A percentile compares a stretch with the other conserved stretches of the same genome.
Evolutionary conservation across 2,888 invertebrate genomes (phyloP).

Genomic region (Diplazon laetatorius): DNA sequence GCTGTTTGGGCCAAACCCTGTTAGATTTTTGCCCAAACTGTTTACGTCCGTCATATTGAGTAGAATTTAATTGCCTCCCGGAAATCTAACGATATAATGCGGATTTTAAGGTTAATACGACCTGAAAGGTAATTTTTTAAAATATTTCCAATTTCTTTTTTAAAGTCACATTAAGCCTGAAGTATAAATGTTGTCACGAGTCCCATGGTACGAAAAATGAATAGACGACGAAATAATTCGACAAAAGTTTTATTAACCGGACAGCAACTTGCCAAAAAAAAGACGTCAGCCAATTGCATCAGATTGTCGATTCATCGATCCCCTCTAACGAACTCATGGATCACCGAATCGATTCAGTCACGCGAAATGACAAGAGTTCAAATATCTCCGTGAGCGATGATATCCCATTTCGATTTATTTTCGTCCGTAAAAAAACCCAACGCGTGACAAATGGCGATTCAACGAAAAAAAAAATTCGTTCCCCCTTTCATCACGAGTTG

Average conservation of each 20-base stretch:
- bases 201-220: background rate
- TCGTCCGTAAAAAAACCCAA: conserved; percentile 4
- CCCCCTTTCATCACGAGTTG: background rate
- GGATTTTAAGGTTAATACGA: too few species aligned
- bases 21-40: background rate
- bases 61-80: conserved; percentile 8
- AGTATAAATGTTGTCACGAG: background rate
- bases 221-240: conserved; percentile 17
- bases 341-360: conserved; percentile 41
- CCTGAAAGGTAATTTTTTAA: background rate
- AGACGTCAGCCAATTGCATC: conserved; percentile 50
- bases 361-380: conserved; percentile 38
- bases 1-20: background rate
- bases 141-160: background rate
- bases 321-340: conserved; percentile 46
- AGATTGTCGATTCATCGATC: conserved; percentile 48
- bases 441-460: background rate
- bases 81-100: background rate
- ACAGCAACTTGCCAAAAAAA: background rate
- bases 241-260: conserved; percentile 17
- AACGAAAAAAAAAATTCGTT: background rate
- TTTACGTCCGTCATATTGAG: background rate
- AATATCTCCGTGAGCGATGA: conserved; percentile 22
- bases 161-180: background rate
- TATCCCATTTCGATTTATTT: conserved; percentile 36